Base-by-base conservation (phyloP, 1,140 invertebrate genomes). In the Leucophenga varia region DNA sequence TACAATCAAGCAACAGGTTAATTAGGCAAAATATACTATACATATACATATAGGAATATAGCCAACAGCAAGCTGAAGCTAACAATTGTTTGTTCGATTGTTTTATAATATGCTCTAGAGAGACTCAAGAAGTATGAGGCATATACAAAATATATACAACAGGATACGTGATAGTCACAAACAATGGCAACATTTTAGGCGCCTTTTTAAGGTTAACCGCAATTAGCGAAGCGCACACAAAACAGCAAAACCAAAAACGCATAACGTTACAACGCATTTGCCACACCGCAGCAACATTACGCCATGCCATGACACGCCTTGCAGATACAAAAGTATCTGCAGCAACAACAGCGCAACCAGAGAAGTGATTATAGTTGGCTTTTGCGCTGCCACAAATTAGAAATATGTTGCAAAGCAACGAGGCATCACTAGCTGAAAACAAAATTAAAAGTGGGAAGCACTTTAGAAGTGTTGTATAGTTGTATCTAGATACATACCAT, bases 351-450 rank as follows among this genome's bases (percentile, higher is more conserved):
- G 25, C 7, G 36, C 36, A 32, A 22, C 12, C 7, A 9, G 21
- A 35, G 10, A 13, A 16, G 30, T 3, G 10, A 31, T 7, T 28
- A 28, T 28, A 28, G 12, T 7, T 28, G 12, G 12, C 12, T 34
- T 34, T 34, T n/a, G 16, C 16, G 12, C 13, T n/a, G 16, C 16
- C 13, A 34, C 32, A 34, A 34, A 34, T n/a, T n/a, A n/a, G n/a
- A n/a, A n/a, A n/a, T 34, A 46, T 54, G 48, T 50, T 51, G 52
- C 47, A 43, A 43, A 35, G n/a, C n/a, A n/a, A n/a, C n/a, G n/a
- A n/a, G n/a, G n/a, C n/a, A n/a, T n/a, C n/a, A n/a, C n/a, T n/a
- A n/a, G n/a, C n/a, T n/a, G n/a, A n/a, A n/a, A n/a, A n/a, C n/a
- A n/a, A n/a, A n/a, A n/a, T n/a, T n/a, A n/a, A n/a, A n/a, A n/a